A percentile compares a stretch with the other conserved stretches of the same genome.
phyloP scores from a whole-genome alignment of 2,797 vertebrate species.

The Loris lydekkerianus region DNA sequence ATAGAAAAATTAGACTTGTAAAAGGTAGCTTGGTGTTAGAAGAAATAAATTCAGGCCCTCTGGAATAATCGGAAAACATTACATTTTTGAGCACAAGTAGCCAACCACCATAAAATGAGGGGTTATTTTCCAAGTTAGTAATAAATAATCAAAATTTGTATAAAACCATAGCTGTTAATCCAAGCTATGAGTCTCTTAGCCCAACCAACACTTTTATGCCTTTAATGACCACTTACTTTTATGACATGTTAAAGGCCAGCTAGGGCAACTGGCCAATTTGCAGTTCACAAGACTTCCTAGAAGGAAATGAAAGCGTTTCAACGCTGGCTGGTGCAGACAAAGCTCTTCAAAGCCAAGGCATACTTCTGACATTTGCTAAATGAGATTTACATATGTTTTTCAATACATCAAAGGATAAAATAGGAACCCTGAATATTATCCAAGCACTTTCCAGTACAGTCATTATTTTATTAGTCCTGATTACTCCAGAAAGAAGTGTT shows the following conservation, averaged over 20 bases:
- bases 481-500: not conserved
- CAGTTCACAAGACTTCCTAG: not conserved
- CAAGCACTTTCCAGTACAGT: not conserved
- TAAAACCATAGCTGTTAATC: not conserved
- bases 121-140: not conserved
- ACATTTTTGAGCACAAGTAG: not conserved
- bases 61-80: not conserved
- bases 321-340: not conserved
- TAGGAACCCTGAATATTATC: not conserved
- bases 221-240: constrained; percentile 5
- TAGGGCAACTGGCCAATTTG: not conserved
- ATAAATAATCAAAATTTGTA: constrained; percentile 27
- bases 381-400: not conserved
- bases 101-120: not conserved
- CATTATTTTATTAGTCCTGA: not conserved
- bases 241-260: not conserved
- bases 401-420: not conserved
- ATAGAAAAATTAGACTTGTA: not conserved
- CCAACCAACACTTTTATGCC: not conserved
- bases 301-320: not conserved
- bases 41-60: constrained; percentile 45
- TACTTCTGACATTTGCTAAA: not conserved
- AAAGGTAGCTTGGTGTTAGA: constrained; percentile 23
- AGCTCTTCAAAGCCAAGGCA: not conserved
- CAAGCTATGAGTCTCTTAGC: not conserved